phyloP scores from a whole-genome alignment of 1,140 invertebrate species.

The Leptestheria dahalacensis region DNA sequence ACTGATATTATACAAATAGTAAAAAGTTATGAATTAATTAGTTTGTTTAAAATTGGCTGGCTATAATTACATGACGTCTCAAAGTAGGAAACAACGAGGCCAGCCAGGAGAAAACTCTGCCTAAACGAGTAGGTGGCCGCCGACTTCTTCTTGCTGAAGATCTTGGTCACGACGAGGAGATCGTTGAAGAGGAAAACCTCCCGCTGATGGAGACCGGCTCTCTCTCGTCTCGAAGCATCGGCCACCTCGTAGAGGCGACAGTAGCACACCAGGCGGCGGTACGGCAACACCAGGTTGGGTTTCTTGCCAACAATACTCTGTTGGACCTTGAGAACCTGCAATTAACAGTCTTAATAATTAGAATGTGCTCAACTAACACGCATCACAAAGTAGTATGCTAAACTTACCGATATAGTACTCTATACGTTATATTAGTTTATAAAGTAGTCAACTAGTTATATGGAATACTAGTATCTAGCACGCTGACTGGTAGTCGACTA shows the following conservation, averaged over 20 bases:
- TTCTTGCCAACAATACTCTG: constrained; percentile 95
- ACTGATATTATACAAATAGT: no score
- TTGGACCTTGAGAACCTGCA: constrained; percentile 83
- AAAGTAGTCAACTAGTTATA: no score
- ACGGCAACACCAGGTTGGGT: constrained; percentile 84
- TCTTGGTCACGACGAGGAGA: constrained; percentile 90
- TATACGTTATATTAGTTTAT: no score
- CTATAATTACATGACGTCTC: constrained; percentile 80
- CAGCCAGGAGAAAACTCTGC: constrained; percentile 79
- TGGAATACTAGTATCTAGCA: no score
- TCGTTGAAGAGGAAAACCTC: constrained; percentile 99
- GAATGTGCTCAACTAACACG: no score
- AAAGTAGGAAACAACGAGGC: constrained; percentile 79
- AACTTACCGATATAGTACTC: no score
- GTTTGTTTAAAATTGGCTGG: no score
- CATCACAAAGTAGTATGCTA: no score
- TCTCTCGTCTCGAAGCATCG: constrained; percentile 90
- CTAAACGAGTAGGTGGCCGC: constrained; percentile 91
- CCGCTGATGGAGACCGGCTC: constrained; percentile 86
- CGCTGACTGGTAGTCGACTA: no score
- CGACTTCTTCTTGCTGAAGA: constrained; percentile 92
- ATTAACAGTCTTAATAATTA: no score
- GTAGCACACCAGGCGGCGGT: constrained; percentile 95
- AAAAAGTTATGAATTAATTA: no score
- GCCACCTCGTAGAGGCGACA: constrained; percentile 95